Evolutionary conservation across 2,888 invertebrate species (phyloP), one percentile per base, ranked within the genome.

Genomic region (Cryptus armator): DNA sequence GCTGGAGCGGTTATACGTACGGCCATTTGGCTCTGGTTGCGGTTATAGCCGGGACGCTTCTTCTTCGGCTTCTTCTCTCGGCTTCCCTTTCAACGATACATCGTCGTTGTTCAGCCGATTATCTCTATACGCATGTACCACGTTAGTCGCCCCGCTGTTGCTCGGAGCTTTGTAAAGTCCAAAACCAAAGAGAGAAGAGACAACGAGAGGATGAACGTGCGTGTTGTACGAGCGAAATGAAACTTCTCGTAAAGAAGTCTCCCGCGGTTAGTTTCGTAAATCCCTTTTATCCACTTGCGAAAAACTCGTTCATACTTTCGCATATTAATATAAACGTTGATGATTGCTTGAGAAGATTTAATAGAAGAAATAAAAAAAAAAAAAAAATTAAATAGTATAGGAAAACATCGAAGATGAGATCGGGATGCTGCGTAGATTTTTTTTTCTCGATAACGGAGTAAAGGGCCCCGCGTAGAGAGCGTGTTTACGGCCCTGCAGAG

Each of bases 401-500:
- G 5, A 37, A 66, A 66, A 67, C 32, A 16, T 46, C 29, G 56
- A 10, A 71, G 71, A 66, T 56, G 29, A 29, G 24, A 29, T 19
- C 7, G 46, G 67, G 51, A 53, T 12, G 51, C 29, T 56, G 14
- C 37, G 62, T 37, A 19, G 48, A 14, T n/a, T 51, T 77, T 71
- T 24, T 37, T 37, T 37, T 5, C 37, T 48, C 59, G 46, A 59
- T 84, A 51, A 53, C 37, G 43, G 62, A 51, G 56, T 43, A 43
- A 37, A 24, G 46, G 32, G 62, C 59, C 59, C 32, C 32, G 71
- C 74, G 81, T 32, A 5, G 62, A 62, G 66, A 81, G 59, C 74
- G 79, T 76, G 75, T 88, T 86, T 86, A 82, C 84, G 81, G 78
- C 70, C 74, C 81, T 86, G 86, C 24, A 6, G 62, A 79, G 68